Percentiles rank a stretch among this genome's conserved stretches.
Evolutionary conservation across 2,888 invertebrate species (phyloP).

Genomic region (Clostera curtula): DNA sequence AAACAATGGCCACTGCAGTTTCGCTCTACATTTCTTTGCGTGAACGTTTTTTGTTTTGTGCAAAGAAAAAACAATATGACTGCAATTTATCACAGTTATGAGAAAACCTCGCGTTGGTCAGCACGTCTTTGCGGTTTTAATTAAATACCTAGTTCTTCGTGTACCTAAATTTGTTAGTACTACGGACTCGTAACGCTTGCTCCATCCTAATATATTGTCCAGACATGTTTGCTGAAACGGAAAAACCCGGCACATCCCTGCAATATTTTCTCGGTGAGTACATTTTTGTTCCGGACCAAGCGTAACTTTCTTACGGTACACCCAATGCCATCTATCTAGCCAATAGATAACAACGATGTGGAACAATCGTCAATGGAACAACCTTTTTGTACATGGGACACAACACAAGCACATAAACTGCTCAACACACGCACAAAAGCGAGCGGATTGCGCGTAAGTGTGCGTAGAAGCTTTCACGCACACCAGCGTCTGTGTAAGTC

Average conservation of each 20-base stretch:
- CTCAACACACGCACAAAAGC: constrained; percentile 53
- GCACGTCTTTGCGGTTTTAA: constrained; percentile 65
- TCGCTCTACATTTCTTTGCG: constrained; percentile 67
- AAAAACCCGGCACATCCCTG: constrained; percentile 33
- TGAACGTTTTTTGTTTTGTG: constrained; percentile 59
- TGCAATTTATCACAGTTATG: constrained; percentile 65
- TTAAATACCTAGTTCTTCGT: constrained; percentile 49
- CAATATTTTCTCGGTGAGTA: constrained; percentile 51
- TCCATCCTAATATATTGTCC: constrained; percentile 37
- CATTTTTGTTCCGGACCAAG: constrained; percentile 19
- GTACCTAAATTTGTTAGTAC: constrained; percentile 49
- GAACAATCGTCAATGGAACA: constrained; percentile 33
- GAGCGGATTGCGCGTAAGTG: constrained; percentile 43
- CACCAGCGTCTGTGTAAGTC: constrained; percentile 36
- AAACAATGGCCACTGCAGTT: constrained; percentile 71
- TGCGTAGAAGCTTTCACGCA: constrained; percentile 55
- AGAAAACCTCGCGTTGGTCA: constrained; percentile 64
- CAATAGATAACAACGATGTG: constrained; percentile 51
- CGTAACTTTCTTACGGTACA: constrained; percentile 30
- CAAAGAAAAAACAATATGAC: constrained; percentile 50
- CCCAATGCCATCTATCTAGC: constrained; percentile 63
- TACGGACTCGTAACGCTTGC: constrained; percentile 36
- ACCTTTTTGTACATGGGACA: constrained; percentile 52
- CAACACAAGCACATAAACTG: constrained; percentile 54
- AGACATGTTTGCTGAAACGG: constrained; percentile 47